A percentile compares a stretch with the other conserved stretches of the same genome.
These are phyloP conservation scores for Hydrophis major DNA, from an alignment of 2,797 vertebrate species.

Conservation along the genomic window DNA sequence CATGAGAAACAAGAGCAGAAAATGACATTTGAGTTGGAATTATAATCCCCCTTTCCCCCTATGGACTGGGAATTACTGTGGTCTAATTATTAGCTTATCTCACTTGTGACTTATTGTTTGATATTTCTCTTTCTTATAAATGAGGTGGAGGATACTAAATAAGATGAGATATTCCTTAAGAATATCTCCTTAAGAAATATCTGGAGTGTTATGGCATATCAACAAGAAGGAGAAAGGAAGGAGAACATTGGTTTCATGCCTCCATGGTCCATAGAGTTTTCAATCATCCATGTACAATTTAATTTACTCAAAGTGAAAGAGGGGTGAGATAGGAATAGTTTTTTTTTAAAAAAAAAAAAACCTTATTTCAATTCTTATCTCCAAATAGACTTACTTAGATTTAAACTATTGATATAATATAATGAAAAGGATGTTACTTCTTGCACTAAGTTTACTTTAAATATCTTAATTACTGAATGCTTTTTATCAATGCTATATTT, in stretches of 20 bases:
- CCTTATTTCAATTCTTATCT: not conserved
- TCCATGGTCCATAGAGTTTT: not conserved
- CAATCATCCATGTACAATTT: not conserved
- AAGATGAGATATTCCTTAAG: not conserved
- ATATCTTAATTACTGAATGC: not conserved
- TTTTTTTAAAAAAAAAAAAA: too few species aligned
- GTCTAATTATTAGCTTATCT: not conserved
- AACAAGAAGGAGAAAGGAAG: not conserved
- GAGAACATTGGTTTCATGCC: not conserved
- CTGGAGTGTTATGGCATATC: not conserved
- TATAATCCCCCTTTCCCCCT: not conserved
- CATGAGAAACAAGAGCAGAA: not conserved
- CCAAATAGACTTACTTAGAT: not conserved
- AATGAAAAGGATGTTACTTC: not conserved
- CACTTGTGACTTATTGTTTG: not conserved
- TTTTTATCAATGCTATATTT: not conserved
- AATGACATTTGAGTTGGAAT: not conserved
- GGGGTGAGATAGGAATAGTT: not conserved
- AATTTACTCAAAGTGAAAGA: not conserved
- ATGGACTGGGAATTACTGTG: not conserved
- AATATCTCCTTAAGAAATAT: not conserved
- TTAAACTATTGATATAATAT: not conserved
- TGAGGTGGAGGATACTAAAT: not conserved
- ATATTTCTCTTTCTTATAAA: not conserved
- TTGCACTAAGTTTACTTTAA: not conserved